These are phyloP conservation scores for Eustalomyia histrio DNA, from an alignment of 2,888 invertebrate genomes.

Conservation along the genomic window DNA sequence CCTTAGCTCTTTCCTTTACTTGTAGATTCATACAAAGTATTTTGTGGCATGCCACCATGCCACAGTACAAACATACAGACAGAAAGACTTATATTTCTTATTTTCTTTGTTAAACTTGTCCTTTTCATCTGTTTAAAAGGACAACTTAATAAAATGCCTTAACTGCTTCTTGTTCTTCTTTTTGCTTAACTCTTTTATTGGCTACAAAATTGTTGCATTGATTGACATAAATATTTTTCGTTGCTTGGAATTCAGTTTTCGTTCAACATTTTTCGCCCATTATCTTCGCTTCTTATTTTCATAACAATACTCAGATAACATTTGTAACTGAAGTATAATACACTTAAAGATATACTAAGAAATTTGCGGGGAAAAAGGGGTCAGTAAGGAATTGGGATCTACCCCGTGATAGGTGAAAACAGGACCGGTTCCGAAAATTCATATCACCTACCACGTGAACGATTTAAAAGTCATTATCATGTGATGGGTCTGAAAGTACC, in stretches of 20 bases:
- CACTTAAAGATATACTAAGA: conserved; percentile 3
- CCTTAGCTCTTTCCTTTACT: neutral
- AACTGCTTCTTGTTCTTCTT: conserved; percentile 14
- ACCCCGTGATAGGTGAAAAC: too few relatives aligned
- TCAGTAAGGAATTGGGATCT: too few relatives aligned
- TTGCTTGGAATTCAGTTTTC: conserved; percentile 60
- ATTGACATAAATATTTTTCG: conserved; percentile 67
- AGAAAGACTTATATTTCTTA: neutral
- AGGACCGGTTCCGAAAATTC: too few relatives aligned
- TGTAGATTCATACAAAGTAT: conserved; percentile 15
- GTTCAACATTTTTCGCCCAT: conserved; percentile 51
- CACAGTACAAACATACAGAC: neutral
- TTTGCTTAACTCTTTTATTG: conserved; percentile 14
- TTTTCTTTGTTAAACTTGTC: conserved; percentile 29
- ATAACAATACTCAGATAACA: neutral
- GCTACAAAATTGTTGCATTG: conserved; percentile 56
- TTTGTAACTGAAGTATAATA: conserved; percentile 13
- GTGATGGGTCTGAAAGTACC: too few relatives aligned
- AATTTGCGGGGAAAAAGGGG: too few relatives aligned
- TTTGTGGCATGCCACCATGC: conserved; percentile 49
- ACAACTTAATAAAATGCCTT: conserved; percentile 65
- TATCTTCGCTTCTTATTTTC: conserved; percentile 25
- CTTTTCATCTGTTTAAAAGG: conserved; percentile 48
- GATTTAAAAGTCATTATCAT: too few relatives aligned
- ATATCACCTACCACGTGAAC: too few relatives aligned